phyloP scores from a whole-genome alignment of 2,888 invertebrate genomes.

The Troilus luridus region DNA sequence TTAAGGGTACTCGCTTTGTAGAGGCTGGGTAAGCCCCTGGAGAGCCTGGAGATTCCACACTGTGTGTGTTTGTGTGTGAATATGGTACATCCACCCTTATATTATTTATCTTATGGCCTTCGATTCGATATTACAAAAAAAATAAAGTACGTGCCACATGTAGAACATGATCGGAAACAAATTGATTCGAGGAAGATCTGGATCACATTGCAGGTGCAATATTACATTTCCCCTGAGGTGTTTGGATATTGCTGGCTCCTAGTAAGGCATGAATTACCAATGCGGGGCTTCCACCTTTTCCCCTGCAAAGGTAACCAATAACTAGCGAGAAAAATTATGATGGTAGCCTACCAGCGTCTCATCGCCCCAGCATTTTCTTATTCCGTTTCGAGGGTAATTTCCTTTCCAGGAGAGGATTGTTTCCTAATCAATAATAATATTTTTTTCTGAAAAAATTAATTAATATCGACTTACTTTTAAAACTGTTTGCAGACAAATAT shows the following conservation, averaged over 20 bases:
- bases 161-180: not conserved
- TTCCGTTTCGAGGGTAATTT: slow-evolving; percentile 9
- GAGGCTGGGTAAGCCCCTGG: too few relatives aligned
- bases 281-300: not conserved
- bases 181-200: not conserved
- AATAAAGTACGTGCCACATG: too few relatives aligned
- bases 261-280: slow-evolving; percentile 29
- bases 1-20: too few relatives aligned
- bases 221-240: not conserved
- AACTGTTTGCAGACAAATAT: not conserved
- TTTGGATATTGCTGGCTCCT: not conserved
- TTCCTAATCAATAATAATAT: not conserved
- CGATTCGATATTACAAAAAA: not conserved
- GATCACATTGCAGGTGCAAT: not conserved
- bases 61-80: too few relatives aligned
- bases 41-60: too few relatives aligned
- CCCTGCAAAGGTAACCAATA: not conserved
- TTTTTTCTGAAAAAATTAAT: not conserved
- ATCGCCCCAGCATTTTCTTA: not conserved
- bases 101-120: too few relatives aligned
- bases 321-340: slow-evolving; percentile 1
- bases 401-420: slow-evolving; percentile 19
- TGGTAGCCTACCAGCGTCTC: not conserved
- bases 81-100: too few relatives aligned
- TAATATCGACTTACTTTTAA: not conserved